Conservation (phyloP, 2,888 invertebrate genomes). For the Nomada ruficornis region DNA sequence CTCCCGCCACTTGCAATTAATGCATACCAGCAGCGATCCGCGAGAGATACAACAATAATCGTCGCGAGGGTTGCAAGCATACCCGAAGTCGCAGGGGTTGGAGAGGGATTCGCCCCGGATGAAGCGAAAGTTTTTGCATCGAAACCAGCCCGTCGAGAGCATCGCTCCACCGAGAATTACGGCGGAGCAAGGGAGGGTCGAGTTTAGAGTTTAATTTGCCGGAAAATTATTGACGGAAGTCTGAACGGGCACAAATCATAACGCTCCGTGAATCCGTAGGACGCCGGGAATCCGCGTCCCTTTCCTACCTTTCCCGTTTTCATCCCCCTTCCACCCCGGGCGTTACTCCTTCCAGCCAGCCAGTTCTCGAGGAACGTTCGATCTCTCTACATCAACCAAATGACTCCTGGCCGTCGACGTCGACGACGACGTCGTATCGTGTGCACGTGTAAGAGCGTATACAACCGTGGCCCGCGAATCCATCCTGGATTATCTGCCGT, state of each 20-base stretch:
- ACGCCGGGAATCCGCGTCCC: conserved; percentile 48
- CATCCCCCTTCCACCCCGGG: neutral
- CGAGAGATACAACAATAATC: conserved; percentile 40
- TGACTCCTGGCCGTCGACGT: conserved; percentile 59
- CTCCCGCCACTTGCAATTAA: conserved; percentile 3
- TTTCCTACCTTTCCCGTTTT: conserved; percentile 3
- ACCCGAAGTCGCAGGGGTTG: conserved; percentile 7
- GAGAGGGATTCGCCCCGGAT: conserved; percentile 20
- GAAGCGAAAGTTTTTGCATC: conserved; percentile 65
- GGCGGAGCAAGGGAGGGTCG: conserved; percentile 62
- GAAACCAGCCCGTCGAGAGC: conserved; percentile 26
- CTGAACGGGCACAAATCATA: conserved; percentile 81
- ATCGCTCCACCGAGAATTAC: conserved; percentile 68
- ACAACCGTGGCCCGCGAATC: conserved; percentile 44
- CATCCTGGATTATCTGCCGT: conserved; percentile 73
- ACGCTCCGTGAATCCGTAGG: conserved; percentile 81
- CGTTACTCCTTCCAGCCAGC: neutral
- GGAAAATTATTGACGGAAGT: conserved; percentile 83
- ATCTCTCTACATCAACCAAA: conserved; percentile 70
- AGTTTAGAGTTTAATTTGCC: conserved; percentile 81
- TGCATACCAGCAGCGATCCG: conserved; percentile 14
- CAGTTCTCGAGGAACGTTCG: conserved; percentile 35
- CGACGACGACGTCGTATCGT: conserved; percentile 15
- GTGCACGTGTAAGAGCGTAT: neutral
- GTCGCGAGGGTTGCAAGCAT: conserved; percentile 17